phyloP scores from a whole-genome alignment of 1,140 invertebrate genomes.

The Drusus annulatus region DNA sequence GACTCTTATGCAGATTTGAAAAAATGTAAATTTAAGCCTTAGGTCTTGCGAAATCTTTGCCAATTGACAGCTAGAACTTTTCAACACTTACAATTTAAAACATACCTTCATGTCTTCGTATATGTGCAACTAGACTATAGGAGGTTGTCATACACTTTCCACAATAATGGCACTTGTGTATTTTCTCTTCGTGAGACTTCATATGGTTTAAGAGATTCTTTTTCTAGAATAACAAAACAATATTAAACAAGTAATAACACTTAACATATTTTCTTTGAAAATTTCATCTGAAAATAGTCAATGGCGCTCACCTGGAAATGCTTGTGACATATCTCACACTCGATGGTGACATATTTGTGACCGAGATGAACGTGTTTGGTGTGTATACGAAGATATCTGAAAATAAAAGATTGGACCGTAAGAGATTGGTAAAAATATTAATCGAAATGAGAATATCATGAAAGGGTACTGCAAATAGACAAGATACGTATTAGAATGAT shows the following conservation, averaged over 20 bases:
- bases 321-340: constrained; percentile 55
- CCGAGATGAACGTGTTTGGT: constrained; percentile 56
- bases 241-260: neutral
- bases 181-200: constrained; percentile 54
- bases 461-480: too few relatives aligned
- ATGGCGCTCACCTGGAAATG: constrained; percentile 47
- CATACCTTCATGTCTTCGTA: constrained; percentile 57
- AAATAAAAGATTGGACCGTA: neutral
- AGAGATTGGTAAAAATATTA: too few relatives aligned
- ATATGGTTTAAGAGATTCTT: constrained; percentile 55
- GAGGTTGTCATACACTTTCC: constrained; percentile 58
- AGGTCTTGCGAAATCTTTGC: too few relatives aligned
- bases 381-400: constrained; percentile 56
- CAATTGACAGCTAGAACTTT: too few relatives aligned
- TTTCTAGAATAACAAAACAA: constrained; percentile 45
- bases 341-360: constrained; percentile 53
- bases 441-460: too few relatives aligned
- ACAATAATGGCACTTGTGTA: constrained; percentile 58
- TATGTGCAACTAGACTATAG: constrained; percentile 55
- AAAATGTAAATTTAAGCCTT: too few relatives aligned
- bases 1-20: too few relatives aligned
- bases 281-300: neutral
- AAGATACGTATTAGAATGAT: too few relatives aligned
- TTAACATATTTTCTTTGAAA: neutral
- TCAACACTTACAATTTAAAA: neutral